These are phyloP conservation scores for Andrena haemorrhoa DNA, from an alignment of 2,888 invertebrate genomes.

Conservation along the genomic window DNA sequence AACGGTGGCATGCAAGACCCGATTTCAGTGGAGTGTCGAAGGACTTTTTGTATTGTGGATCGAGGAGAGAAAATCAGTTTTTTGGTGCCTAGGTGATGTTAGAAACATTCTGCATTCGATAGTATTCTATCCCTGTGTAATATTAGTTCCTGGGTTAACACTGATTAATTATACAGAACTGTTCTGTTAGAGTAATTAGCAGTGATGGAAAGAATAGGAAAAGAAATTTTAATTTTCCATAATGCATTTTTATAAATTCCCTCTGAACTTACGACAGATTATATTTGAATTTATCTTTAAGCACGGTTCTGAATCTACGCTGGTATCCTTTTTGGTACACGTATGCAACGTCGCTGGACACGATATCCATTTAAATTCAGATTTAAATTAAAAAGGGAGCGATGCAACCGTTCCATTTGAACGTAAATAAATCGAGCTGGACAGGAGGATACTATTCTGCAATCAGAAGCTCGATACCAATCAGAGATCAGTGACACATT, in stretches of 20 bases:
- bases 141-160: too few relatives aligned
- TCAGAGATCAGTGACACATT: constrained; percentile 7
- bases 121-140: too few relatives aligned
- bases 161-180: too few relatives aligned
- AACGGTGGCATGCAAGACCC: neutral
- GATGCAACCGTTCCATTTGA: constrained; percentile 8
- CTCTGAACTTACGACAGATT: too few relatives aligned
- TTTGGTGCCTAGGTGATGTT: neutral
- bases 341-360: neutral
- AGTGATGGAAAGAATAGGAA: too few relatives aligned
- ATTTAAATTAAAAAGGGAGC: constrained; percentile 19
- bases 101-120: neutral
- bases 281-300: neutral
- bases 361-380: neutral
- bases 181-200: too few relatives aligned
- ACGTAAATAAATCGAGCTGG: constrained; percentile 9
- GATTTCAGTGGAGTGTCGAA: neutral
- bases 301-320: neutral
- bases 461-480: constrained; percentile 7
- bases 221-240: too few relatives aligned
- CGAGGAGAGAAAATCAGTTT: neutral
- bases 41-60: neutral
- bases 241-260: too few relatives aligned
- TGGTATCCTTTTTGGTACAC: neutral
- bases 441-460: neutral